Percentiles rank a stretch among this genome's conserved stretches.
Conservation (phyloP, 2,888 invertebrate species). For the Lasioglossum figueresi region DNA sequence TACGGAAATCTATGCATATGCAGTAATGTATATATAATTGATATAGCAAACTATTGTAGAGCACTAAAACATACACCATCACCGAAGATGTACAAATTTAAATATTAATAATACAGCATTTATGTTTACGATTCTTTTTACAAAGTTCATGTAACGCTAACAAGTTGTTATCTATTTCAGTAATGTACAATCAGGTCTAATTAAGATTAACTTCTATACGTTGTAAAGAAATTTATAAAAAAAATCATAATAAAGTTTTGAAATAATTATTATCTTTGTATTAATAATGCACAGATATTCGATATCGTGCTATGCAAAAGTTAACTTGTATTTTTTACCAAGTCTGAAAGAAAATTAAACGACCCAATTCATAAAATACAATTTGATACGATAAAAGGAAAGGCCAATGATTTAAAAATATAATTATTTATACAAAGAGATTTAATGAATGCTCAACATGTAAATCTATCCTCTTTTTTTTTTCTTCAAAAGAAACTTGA, state of each 20-base stretch:
- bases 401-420: conserved; percentile 42
- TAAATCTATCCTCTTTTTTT: conserved; percentile 33
- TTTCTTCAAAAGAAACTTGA: conserved; percentile 31
- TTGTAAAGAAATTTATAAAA: conserved; percentile 49
- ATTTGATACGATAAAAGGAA: conserved; percentile 20
- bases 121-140: conserved; percentile 77
- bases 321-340: conserved; percentile 22
- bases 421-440: conserved; percentile 51
- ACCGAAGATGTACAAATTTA: conserved; percentile 79
- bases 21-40: conserved; percentile 56
- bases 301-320: conserved; percentile 30
- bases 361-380: conserved; percentile 12
- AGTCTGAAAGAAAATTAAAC: background rate
- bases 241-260: conserved; percentile 16
- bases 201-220: conserved; percentile 59
- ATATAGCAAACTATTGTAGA: conserved; percentile 55
- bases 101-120: conserved; percentile 76
- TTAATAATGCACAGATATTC: conserved; percentile 27
- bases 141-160: conserved; percentile 75
- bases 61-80: conserved; percentile 65
- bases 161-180: conserved; percentile 70
- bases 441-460: conserved; percentile 47
- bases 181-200: conserved; percentile 71
- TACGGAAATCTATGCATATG: conserved; percentile 50
- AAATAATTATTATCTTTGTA: conserved; percentile 31